Evolutionary conservation across 2,888 invertebrate genomes (phyloP).

Genomic region (Mythimna impura): DNA sequence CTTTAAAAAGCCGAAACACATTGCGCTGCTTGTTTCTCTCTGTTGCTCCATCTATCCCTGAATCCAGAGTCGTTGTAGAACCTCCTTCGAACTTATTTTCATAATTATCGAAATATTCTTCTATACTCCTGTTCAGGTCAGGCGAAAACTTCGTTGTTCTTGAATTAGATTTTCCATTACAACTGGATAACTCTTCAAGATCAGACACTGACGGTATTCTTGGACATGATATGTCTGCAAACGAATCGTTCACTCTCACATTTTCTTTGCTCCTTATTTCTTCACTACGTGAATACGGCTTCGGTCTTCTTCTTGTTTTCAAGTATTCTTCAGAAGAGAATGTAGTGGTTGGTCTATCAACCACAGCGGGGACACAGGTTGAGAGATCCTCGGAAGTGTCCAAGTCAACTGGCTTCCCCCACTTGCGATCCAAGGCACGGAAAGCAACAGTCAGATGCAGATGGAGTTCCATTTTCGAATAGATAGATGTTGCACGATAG

Average conservation of each 20-base stretch:
- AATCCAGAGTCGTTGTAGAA: constrained; percentile 50
- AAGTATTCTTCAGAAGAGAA: constrained; percentile 80
- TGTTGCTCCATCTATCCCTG: constrained; percentile 42
- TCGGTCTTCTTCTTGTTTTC: constrained; percentile 64
- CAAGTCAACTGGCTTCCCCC: constrained; percentile 67
- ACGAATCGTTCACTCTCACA: constrained; percentile 69
- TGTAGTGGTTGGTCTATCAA: constrained; percentile 61
- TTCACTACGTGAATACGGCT: constrained; percentile 66
- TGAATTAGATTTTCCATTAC: constrained; percentile 34
- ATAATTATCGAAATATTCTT: too few species aligned
- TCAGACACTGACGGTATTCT: constrained; percentile 66
- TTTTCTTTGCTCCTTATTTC: constrained; percentile 50
- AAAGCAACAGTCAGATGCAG: constrained; percentile 78
- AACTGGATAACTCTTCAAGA: constrained; percentile 44
- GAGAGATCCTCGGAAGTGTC: too few species aligned
- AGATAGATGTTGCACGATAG: constrained; percentile 6
- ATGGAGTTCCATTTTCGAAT: constrained; percentile 76
- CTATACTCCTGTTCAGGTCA: too few species aligned
- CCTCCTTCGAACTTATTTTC: too few species aligned
- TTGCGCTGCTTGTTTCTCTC: constrained; percentile 40
- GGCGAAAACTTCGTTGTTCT: background rate
- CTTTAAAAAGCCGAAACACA: constrained; percentile 57
- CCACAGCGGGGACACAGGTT: too few species aligned
- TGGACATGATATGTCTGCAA: constrained; percentile 73
- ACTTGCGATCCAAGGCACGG: constrained; percentile 78